Conservation (phyloP, 2,113 vertebrate species). For the Arenaria interpres region DNA sequence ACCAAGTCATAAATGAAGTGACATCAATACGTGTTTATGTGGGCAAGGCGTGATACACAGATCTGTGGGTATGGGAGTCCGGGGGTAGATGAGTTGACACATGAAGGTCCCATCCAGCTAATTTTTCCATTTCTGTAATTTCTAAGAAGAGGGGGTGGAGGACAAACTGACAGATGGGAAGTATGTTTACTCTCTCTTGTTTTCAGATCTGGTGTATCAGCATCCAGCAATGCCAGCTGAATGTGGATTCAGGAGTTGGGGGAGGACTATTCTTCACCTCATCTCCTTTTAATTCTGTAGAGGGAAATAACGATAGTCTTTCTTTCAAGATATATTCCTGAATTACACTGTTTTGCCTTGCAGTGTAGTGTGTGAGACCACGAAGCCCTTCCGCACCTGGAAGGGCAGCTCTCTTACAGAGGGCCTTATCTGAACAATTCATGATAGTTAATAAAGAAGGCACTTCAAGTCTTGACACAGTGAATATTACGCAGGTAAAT, state of each 20-base stretch:
- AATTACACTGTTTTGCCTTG: background rate
- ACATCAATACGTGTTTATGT: background rate
- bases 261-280: background rate
- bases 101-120: background rate
- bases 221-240: background rate
- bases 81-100: background rate
- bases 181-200: background rate
- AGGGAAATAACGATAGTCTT: background rate
- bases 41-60: background rate
- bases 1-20: background rate
- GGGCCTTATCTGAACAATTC: background rate
- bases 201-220: background rate
- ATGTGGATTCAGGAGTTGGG: background rate
- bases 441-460: background rate
- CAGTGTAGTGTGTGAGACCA: background rate
- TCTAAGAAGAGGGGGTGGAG: background rate
- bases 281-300: background rate
- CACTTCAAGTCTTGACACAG: background rate
- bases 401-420: background rate
- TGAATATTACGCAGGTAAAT: background rate
- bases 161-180: background rate
- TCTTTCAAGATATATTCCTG: background rate
- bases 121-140: background rate
- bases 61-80: background rate
- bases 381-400: background rate